These are phyloP conservation scores for Echeneis naucrates DNA, from an alignment of 2,797 vertebrate species.

Conservation along the genomic window DNA sequence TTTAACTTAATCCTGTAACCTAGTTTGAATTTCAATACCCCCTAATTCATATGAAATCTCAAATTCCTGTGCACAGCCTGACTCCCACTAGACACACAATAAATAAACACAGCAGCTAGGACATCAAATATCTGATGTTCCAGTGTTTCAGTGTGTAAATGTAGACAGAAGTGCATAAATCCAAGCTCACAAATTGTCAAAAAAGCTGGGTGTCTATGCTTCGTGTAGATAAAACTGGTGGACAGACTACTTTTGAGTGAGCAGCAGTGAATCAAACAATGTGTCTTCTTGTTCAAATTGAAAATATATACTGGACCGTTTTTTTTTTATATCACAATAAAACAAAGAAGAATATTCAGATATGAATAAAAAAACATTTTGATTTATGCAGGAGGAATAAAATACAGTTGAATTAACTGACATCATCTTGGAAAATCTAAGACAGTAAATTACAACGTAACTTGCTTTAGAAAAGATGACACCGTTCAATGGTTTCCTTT, in stretches of 20 bases:
- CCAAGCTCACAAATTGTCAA: conserved; percentile 16
- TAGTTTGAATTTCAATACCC: neutral
- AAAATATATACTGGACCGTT: conserved; percentile 46
- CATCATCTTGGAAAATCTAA: conserved; percentile 79
- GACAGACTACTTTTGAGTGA: conserved; percentile 17
- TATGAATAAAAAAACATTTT: conserved; percentile 65
- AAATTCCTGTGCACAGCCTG: neutral
- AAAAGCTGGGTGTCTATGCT: conserved; percentile 20
- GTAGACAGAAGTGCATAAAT: conserved; percentile 29
- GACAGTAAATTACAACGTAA: conserved; percentile 61
- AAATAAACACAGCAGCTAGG: conserved; percentile 36
- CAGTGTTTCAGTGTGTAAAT: neutral
- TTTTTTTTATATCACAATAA: conserved; percentile 52
- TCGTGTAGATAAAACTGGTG: conserved; percentile 1
- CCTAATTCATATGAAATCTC: neutral
- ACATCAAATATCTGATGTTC: conserved; percentile 5
- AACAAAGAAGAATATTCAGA: conserved; percentile 55
- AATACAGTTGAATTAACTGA: conserved; percentile 57
- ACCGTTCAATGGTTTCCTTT: conserved; percentile 44
- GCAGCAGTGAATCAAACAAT: conserved; percentile 10
- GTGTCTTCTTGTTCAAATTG: conserved; percentile 21
- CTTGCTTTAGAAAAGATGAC: conserved; percentile 51
- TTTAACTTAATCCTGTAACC: no score
- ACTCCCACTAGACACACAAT: neutral
- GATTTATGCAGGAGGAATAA: conserved; percentile 63